Evolutionary conservation across 2,888 invertebrate species (phyloP), one percentile per base, ranked within the genome.

Genomic region (Ischnura elegans): DNA sequence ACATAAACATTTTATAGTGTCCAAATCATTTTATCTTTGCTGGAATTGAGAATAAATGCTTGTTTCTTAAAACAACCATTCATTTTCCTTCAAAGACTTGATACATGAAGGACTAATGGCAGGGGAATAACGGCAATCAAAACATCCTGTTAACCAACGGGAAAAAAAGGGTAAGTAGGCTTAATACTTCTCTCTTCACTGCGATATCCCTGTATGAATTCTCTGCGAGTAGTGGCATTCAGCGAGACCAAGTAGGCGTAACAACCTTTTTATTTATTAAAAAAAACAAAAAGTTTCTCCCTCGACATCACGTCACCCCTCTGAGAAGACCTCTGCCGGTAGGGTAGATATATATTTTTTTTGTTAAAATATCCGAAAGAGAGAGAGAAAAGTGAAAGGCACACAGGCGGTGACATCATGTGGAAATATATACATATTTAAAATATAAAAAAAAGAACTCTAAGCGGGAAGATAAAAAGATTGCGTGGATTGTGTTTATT

Each of bases 381-480:
- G 51, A 51, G 76, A 76, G 51, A 51, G 76, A 76, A 76, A 76
- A 76, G 76, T 76, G 76, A 76, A 76, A 76, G 76, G 76, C 76
- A 76, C 36, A 76, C 76, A 76, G 10, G 76, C 76, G 76, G 76
- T 76, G 76, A 76, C 76, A 76, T 76, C 76, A 76, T 76, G 76
- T 76, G 76, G 76, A 76, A 76, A 76, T 36, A 76, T 76, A 76
- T 51, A 19, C 19, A 51, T 51, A 51, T 51, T 19, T 19, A 51
- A 19, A 5, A 8, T 47, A 8, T 29, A n/a, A 36, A 36, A 76
- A 76, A 6, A 36, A n/a, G n/a, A n/a, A n/a, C n/a, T n/a, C 36
- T 76, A 76, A 76, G 76, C 76, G 76, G 76, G 76, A n/a, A 76
- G 76, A 76, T 76, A 76, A 76, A 51, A 76, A 76, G 76, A 76